phyloP scores from a whole-genome alignment of 2,797 vertebrate genomes.

The Xenopus petersii region DNA sequence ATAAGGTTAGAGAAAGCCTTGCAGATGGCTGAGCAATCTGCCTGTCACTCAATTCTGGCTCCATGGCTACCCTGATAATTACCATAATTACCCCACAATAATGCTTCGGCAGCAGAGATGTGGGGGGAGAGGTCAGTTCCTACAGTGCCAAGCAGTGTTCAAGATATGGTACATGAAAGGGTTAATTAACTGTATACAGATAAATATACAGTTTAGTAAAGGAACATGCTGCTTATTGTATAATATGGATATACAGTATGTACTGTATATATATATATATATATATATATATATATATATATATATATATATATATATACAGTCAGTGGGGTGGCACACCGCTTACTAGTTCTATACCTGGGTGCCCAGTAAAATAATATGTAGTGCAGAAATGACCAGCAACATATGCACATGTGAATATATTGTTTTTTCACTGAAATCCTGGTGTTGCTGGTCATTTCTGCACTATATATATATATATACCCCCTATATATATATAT shows the following conservation, averaged over 20 bases:
- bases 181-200: not conserved
- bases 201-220: not conserved
- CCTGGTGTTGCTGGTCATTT: too few species aligned
- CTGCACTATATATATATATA: too few species aligned
- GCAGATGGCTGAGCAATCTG: conserved; percentile 1
- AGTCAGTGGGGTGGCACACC: not conserved
- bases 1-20: not conserved
- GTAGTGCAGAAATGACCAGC: too few species aligned
- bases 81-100: conserved; percentile 13
- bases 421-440: too few species aligned
- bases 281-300: not conserved
- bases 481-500: too few species aligned
- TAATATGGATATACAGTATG: not conserved
- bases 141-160: not conserved
- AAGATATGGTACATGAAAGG: not conserved
- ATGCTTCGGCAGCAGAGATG: not conserved
- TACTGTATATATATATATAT: not conserved
- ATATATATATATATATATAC: not conserved
- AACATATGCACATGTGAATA: too few species aligned
- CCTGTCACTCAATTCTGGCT: not conserved
- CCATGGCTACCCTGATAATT: conserved; percentile 14
- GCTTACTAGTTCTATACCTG: too few species aligned
- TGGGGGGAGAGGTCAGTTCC: not conserved
- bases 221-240: not conserved
- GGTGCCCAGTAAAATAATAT: too few species aligned